Base-by-base conservation (phyloP, 2,113 vertebrate genomes). In the Colaptes auratus region DNA sequence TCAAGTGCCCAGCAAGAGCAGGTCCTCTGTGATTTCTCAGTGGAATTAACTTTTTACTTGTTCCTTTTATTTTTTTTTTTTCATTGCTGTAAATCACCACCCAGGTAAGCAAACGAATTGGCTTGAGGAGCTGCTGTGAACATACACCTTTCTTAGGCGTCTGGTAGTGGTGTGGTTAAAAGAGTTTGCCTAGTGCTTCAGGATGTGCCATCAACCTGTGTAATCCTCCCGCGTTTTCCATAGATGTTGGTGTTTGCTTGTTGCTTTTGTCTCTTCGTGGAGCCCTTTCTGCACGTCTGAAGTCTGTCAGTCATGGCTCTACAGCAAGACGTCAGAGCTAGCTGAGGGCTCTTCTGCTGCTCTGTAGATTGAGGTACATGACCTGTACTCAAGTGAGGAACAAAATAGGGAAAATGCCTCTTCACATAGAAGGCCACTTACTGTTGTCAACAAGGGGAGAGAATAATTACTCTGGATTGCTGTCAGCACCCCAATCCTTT, bases 401-500 rank as follows among this genome's bases (percentile, higher is more conserved):
- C 56, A 63, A 28, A 77, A 28, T 35, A 36, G 17, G 7, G 33
- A 28, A 30, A 81, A 64, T 91, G 42, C 58, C 48, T 94, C 61
- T 59, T 23, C 12, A 15, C 7, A 2, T 50, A 85, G 81, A 85
- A 83, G 55, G 64, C 79, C 24, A 16, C 55, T 58, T 81, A 69
- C 42, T 53, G 5, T 67, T 93, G 91, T 71, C 74, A 88, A 58
- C 61, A 83, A 96, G 58, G 14, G 42, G 28, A 61, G 89, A 88
- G 55, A 89, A 75, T 72, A 92, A 91, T 88, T 76, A n/a, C 50
- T 86, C 58, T 93, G 92, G 74, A n/a, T 87, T 96, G 70, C 87
- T 92, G 69, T 96, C 58, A 79, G 84, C 42, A 33, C 48, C 35
- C 39, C 74, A 81, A 90, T 94, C 86, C 90, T 82, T 80, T 73